Conservation (phyloP, 1,140 invertebrate genomes). For the Drosophila grimshawi region DNA sequence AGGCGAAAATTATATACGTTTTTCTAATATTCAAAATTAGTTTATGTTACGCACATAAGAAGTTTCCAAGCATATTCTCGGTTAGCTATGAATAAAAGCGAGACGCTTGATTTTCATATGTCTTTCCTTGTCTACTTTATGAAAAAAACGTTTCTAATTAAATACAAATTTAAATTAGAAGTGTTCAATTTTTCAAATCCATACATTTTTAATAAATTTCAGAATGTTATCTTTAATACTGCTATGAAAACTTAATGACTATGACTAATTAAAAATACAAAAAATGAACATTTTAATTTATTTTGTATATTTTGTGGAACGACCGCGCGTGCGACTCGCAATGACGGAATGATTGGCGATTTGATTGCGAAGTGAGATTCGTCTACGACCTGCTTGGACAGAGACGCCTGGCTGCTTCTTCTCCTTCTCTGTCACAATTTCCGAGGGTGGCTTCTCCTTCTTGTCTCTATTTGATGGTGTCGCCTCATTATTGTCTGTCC, state of each 20-base stretch:
- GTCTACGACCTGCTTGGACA: background rate
- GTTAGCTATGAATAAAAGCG: constrained; percentile 1
- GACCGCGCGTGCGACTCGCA: constrained; percentile 24
- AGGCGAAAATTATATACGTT: background rate
- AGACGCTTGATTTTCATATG: background rate
- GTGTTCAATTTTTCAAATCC: too few species aligned
- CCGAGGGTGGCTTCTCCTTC: background rate
- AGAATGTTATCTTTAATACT: too few species aligned
- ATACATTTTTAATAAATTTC: too few species aligned
- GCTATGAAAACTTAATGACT: background rate
- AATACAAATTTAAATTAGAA: background rate
- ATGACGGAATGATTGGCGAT: background rate
- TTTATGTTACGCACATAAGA: background rate
- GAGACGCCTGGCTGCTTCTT: background rate
- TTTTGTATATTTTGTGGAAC: background rate
- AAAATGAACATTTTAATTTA: background rate
- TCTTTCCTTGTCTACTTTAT: background rate
- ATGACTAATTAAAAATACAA: background rate
- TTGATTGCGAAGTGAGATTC: too few species aligned
- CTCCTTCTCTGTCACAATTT: background rate
- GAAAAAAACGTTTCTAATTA: background rate
- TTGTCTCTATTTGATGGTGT: background rate
- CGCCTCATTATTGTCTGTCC: background rate
- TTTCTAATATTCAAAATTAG: background rate
- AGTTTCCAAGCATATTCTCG: background rate